Percentiles rank a stretch among this genome's conserved stretches.
These are phyloP conservation scores for Zelleria hepariella DNA, from an alignment of 2,888 invertebrate species.

Conservation along the genomic window DNA sequence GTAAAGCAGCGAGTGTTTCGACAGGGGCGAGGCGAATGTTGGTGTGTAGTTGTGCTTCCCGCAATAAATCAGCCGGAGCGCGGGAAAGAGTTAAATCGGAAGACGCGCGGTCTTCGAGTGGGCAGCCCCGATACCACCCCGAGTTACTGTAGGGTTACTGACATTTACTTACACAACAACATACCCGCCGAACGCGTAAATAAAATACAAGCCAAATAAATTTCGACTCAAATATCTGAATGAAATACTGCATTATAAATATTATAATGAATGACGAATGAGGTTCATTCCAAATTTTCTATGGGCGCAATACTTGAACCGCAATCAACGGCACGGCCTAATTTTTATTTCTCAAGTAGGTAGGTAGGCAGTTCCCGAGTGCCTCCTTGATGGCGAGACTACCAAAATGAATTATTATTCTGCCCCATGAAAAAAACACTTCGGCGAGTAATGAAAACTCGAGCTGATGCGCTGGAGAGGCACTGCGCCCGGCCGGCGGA, in stretches of 20 bases:
- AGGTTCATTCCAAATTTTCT: neutral
- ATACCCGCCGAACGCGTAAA: slow-evolving; percentile 2
- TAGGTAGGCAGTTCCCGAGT: slow-evolving; percentile 48
- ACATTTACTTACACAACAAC: neutral
- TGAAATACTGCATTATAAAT: neutral
- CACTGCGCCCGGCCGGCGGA: slow-evolving; percentile 61
- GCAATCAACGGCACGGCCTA: slow-evolving; percentile 15
- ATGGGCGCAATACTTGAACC: slow-evolving; percentile 14
- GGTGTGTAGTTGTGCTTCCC: slow-evolving; percentile 38
- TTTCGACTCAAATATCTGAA: too few species aligned
- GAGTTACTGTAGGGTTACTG: neutral
- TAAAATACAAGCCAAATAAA: slow-evolving; percentile 8
- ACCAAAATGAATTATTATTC: slow-evolving; percentile 68
- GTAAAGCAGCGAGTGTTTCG: slow-evolving; percentile 50
- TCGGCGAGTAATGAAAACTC: slow-evolving; percentile 67
- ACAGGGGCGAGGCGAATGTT: slow-evolving; percentile 38
- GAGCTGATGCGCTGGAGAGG: slow-evolving; percentile 63
- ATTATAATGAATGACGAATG: neutral
- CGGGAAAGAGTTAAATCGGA: slow-evolving; percentile 43
- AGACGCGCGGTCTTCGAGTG: slow-evolving; percentile 40
- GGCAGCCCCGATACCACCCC: slow-evolving; percentile 31
- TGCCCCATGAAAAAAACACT: slow-evolving; percentile 64
- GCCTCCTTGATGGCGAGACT: slow-evolving; percentile 37
- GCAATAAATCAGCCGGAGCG: slow-evolving; percentile 54
- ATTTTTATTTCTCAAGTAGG: slow-evolving; percentile 24